Percentiles rank a stretch among this genome's conserved stretches.
Evolutionary conservation across 2,113 vertebrate species (phyloP).

Genomic region (Phalacrocorax brasilianus): DNA sequence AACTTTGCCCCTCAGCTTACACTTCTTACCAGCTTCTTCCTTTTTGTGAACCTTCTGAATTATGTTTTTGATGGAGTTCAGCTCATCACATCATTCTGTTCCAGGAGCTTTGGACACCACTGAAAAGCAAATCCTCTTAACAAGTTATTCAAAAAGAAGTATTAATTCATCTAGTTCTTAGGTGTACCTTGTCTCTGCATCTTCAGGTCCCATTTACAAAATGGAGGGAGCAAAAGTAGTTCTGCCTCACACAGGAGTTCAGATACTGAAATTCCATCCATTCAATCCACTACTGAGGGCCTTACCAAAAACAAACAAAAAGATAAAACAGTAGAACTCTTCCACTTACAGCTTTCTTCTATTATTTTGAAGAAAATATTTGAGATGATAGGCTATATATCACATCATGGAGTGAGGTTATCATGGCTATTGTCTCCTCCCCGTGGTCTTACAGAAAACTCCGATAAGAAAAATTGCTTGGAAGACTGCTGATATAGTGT

Average conservation of each 20-base stretch:
- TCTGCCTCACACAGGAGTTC: not conserved
- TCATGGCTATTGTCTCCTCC: not conserved
- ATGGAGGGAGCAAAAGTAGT: not conserved
- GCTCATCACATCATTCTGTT: not conserved
- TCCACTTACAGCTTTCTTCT: not conserved
- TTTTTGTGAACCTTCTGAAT: not conserved
- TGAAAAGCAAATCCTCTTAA: not conserved
- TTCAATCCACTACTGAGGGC: not conserved
- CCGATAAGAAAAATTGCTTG: not conserved
- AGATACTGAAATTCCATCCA: not conserved
- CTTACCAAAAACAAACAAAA: not conserved
- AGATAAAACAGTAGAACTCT: not conserved
- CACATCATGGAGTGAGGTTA: not conserved
- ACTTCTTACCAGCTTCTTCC: not conserved
- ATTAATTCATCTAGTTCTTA: not conserved
- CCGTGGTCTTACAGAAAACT: not conserved
- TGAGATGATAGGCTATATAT: not conserved
- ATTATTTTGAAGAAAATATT: not conserved
- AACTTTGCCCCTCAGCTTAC: not conserved
- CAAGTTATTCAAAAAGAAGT: fast-evolving
- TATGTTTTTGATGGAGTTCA: not conserved
- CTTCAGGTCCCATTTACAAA: not conserved
- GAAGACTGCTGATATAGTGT: not conserved
- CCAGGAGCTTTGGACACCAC: not conserved
- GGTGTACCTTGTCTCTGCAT: not conserved